Evolutionary conservation across 2,888 invertebrate species (phyloP), one percentile per base, ranked within the genome.

Genomic region (Pristionchus entomophagus): DNA sequence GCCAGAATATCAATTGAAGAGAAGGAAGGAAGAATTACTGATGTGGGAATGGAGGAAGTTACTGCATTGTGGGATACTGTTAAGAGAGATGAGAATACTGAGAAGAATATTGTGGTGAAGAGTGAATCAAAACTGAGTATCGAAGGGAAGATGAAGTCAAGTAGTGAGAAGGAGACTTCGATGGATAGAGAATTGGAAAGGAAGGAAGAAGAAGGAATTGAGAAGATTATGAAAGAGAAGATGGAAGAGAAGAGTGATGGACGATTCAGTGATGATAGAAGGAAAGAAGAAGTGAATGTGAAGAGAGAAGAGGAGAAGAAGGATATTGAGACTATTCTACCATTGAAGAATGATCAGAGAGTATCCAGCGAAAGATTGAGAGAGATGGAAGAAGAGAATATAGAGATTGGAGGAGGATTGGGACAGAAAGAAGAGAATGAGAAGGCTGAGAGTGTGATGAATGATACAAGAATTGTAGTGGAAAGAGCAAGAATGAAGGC

Each of bases 51-150:
- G 14, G 77, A 87, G n/a, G 87, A 86, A 87, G 29, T 45, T 45
- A 69, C 53, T 35, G 26, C 51, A 62, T 49, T 88, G 85, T 83
- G 87, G 88, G 56, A 87, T 86, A 26, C 81, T 82, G 8, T 77
- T 77, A 38, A 78, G 26, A 51, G 49, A 78, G 78, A 49, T 51
- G 78, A 78, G 29, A 38, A 78, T 45, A 53, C 22, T 32, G 80
- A 51, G 35, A 53, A 81, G 80, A 81, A 22, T 17, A 81, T 53
- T 6, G 22, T 53, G 35, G 17, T 12, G 35, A 53, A 22, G 22
- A 38, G 32, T 53, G 77, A 45, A 45, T 29, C 49, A 22, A 29
- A n/a, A 1, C 6, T 77, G 49, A 41, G 77, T 45, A 65, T 77
- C 26, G 86, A 86, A 82, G 38, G 59, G 6, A 80, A 41, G 45